These are phyloP conservation scores for Corvus cornix DNA, from an alignment of 2,113 vertebrate genomes.

Conservation along the genomic window DNA sequence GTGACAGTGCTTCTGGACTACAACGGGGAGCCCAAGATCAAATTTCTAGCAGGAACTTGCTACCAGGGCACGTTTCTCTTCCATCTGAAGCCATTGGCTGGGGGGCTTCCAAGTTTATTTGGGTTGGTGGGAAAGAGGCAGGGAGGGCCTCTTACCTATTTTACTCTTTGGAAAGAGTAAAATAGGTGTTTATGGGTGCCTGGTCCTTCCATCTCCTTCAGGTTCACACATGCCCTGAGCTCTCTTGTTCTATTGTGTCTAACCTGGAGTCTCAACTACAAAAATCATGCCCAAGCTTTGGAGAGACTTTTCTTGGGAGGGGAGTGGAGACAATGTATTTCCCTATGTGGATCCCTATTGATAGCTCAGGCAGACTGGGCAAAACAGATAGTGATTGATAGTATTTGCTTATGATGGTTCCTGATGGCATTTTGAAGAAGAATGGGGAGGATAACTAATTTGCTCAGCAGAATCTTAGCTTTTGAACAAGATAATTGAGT, in stretches of 20 bases:
- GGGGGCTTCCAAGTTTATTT: background rate
- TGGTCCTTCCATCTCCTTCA: background rate
- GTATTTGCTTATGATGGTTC: conserved; percentile 31
- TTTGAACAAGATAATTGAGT: conserved; percentile 29
- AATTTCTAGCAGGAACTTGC: background rate
- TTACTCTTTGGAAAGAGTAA: background rate
- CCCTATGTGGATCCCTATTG: background rate
- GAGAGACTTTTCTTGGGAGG: background rate
- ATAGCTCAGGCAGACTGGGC: background rate
- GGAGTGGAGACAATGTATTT: background rate
- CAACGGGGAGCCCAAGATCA: background rate
- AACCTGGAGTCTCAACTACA: background rate
- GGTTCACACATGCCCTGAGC: background rate
- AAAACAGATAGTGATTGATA: conserved; percentile 19
- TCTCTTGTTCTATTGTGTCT: background rate
- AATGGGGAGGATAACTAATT: conserved; percentile 32
- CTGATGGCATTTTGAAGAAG: conserved; percentile 35
- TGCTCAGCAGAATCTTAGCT: background rate
- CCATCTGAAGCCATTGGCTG: background rate
- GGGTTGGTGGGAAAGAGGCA: background rate
- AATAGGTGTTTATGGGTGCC: background rate
- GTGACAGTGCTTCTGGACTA: background rate
- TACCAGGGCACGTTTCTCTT: background rate
- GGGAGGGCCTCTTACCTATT: background rate
- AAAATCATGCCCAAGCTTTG: background rate